Conservation (phyloP, 2,888 invertebrate genomes). For the Athripsodes cinereus region DNA sequence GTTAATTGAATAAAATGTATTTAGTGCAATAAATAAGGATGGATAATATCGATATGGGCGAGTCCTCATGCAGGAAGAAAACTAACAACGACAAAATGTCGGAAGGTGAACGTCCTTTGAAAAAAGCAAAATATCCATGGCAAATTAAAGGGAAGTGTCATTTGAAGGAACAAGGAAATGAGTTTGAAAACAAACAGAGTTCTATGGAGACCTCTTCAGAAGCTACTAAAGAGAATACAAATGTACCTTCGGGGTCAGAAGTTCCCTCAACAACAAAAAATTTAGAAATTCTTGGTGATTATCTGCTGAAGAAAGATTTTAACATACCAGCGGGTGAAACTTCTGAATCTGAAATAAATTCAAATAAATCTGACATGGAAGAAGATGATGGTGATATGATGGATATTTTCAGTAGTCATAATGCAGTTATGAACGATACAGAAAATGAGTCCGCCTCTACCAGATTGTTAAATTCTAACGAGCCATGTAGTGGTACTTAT, state of each 20-base stretch:
- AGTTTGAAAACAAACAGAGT: constrained; percentile 30
- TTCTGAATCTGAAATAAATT: constrained; percentile 5
- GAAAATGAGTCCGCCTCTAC: neutral
- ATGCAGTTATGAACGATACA: neutral
- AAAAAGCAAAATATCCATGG: constrained; percentile 62
- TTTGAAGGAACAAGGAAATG: constrained; percentile 43
- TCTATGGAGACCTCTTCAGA: constrained; percentile 31
- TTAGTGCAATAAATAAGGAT: constrained; percentile 12
- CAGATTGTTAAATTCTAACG: neutral
- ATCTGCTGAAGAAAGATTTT: constrained; percentile 34
- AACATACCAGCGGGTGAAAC: constrained; percentile 8
- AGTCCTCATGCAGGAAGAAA: constrained; percentile 47
- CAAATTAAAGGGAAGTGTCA: constrained; percentile 62
- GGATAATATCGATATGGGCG: constrained; percentile 34
- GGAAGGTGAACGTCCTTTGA: constrained; percentile 54
- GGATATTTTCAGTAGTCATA: too few relatives aligned
- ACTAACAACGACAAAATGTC: constrained; percentile 48
- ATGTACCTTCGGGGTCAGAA: constrained; percentile 13
- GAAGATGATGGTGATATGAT: neutral
- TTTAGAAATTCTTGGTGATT: constrained; percentile 40
- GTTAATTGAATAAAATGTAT: neutral
- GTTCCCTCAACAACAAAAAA: constrained; percentile 36
- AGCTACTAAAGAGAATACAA: constrained; percentile 9
- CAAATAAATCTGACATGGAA: constrained; percentile 1
- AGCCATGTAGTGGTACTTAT: neutral